phyloP scores from a whole-genome alignment of 2,888 invertebrate genomes.

The Terebella lapidaria region DNA sequence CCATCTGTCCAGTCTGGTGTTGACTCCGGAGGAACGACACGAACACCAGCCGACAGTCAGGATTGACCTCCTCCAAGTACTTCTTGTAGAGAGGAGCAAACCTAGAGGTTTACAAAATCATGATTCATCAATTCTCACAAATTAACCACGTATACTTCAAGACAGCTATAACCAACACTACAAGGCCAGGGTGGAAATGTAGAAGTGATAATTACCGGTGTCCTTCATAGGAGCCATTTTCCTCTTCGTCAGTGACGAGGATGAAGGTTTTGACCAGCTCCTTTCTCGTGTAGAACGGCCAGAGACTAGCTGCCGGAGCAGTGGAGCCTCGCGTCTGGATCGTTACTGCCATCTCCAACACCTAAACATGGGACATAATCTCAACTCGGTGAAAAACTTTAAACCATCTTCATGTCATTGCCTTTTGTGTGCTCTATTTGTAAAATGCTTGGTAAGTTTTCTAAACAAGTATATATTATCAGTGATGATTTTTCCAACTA shows the following conservation, averaged over 20 bases:
- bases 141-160: neutral
- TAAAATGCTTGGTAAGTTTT: too few relatives aligned
- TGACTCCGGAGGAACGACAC: conserved; percentile 49
- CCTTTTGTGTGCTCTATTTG: too few relatives aligned
- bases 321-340: conserved; percentile 41
- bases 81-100: conserved; percentile 43
- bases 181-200: too few relatives aligned
- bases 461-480: too few relatives aligned
- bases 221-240: conserved; percentile 29
- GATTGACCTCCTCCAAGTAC: conserved; percentile 47
- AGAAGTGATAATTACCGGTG: neutral
- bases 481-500: too few relatives aligned
- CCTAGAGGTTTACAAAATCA: conserved; percentile 23
- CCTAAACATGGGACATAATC: too few relatives aligned
- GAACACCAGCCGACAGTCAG: conserved; percentile 45
- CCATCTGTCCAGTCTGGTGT: conserved; percentile 46
- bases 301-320: conserved; percentile 47
- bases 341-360: conserved; percentile 42
- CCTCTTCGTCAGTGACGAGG: conserved; percentile 53
- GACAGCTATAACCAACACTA: neutral
- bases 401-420: too few relatives aligned
- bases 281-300: conserved; percentile 46
- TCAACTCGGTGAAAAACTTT: too few relatives aligned
- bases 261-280: conserved; percentile 50
- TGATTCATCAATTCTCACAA: too few relatives aligned